phyloP scores from a whole-genome alignment of 2,888 invertebrate species.

The Furcula furcula region DNA sequence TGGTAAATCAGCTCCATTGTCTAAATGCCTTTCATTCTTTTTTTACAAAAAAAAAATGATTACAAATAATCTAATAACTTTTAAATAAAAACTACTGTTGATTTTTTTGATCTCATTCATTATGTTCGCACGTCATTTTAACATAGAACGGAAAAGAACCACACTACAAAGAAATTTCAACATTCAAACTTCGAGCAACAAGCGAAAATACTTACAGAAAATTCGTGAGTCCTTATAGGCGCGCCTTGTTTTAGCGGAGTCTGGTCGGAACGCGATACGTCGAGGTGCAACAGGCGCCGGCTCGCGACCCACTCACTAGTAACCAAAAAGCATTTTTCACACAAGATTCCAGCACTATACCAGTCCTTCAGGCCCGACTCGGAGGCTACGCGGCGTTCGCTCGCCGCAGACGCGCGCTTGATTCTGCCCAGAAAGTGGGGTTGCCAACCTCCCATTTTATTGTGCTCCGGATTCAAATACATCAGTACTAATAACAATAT shows the following conservation, averaged over 20 bases:
- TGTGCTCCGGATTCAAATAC: too few species aligned
- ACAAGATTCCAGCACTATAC: slow-evolving; percentile 50
- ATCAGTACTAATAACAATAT: too few species aligned
- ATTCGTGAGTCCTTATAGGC: slow-evolving; percentile 44
- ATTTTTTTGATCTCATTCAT: too few species aligned
- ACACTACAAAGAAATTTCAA: not conserved
- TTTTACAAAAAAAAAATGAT: too few species aligned
- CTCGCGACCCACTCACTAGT: slow-evolving; percentile 41
- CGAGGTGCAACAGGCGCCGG: slow-evolving; percentile 53
- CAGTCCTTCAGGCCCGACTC: slow-evolving; percentile 37
- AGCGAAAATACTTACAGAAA: slow-evolving; percentile 61
- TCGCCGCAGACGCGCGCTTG: slow-evolving; percentile 67
- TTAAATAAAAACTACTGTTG: too few species aligned
- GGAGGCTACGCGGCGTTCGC: slow-evolving; percentile 64
- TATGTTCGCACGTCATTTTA: too few species aligned
- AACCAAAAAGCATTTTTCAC: slow-evolving; percentile 56
- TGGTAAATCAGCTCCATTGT: too few species aligned
- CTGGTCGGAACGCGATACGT: slow-evolving; percentile 20
- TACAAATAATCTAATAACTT: too few species aligned
- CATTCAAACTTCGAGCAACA: slow-evolving; percentile 33
- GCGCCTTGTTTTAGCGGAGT: slow-evolving; percentile 33
- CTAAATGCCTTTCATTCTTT: too few species aligned
- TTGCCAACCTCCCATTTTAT: slow-evolving; percentile 32
- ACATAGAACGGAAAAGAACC: too few species aligned
- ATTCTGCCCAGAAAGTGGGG: slow-evolving; percentile 53